A percentile compares a stretch with the other conserved stretches of the same genome.
phyloP scores from a whole-genome alignment of 2,888 invertebrate species.

The Sialis lutaria region DNA sequence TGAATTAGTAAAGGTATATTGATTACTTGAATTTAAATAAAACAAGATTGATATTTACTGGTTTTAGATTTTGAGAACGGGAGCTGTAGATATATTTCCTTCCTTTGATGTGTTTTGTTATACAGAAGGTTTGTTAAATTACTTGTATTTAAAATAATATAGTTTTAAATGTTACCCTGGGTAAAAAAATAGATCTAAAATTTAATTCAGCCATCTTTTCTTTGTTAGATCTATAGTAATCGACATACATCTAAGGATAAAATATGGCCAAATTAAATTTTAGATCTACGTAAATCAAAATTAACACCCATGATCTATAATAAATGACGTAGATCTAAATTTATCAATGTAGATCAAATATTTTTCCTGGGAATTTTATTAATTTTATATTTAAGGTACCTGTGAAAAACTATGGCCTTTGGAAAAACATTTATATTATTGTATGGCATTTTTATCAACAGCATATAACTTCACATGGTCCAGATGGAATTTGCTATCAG shows the following conservation, averaged over 20 bases:
- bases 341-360: too few species aligned
- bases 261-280: too few species aligned
- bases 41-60: constrained; percentile 5
- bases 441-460: constrained; percentile 55
- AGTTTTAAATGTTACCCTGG: too few species aligned
- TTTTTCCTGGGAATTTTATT: neutral
- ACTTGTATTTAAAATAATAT: too few species aligned
- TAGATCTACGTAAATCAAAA: too few species aligned
- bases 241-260: too few species aligned
- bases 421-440: constrained; percentile 59
- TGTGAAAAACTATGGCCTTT: constrained; percentile 53
- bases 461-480: constrained; percentile 65
- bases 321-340: too few species aligned
- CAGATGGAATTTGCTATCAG: constrained; percentile 45
- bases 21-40: constrained; percentile 2
- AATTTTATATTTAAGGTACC: constrained; percentile 21
- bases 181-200: too few species aligned
- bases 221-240: too few species aligned
- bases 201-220: too few species aligned
- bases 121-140: constrained; percentile 31
- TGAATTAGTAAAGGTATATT: constrained; percentile 36
- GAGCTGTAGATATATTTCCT: constrained; percentile 71
- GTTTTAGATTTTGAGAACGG: constrained; percentile 24
- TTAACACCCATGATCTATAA: too few species aligned
- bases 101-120: constrained; percentile 58